Percentiles rank a stretch among this genome's conserved stretches.
Evolutionary conservation across 2,888 invertebrate species (phyloP).

Genomic region (Heliconius ismenius): DNA sequence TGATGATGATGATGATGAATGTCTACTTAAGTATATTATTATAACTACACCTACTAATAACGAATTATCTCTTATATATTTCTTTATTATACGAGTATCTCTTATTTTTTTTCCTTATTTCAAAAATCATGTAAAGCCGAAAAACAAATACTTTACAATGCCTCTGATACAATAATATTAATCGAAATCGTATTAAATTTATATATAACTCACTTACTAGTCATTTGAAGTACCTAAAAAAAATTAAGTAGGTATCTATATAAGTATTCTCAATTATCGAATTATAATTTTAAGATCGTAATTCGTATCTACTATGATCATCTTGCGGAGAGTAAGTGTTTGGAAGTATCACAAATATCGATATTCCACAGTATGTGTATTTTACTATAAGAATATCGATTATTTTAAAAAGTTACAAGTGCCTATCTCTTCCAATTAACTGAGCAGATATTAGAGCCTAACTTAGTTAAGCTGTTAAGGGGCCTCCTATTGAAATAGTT

Average conservation of each 20-base stretch:
- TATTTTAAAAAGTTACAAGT: conserved; percentile 4
- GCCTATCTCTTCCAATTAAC: conserved; percentile 8
- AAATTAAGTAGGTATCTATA: too few species aligned
- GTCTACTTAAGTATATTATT: neutral
- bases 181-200: too few species aligned
- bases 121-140: too few species aligned
- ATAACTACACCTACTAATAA: neutral
- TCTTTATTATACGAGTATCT: too few species aligned
- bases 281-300: neutral
- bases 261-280: too few species aligned
- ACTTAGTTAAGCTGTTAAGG: neutral
- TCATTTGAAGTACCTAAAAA: too few species aligned
- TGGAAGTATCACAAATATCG: neutral
- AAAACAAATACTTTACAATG: too few species aligned
- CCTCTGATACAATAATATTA: too few species aligned
- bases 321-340: neutral
- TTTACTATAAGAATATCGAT: neutral
- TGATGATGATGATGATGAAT: too few species aligned
- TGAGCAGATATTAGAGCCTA: conserved; percentile 3
- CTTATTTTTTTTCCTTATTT: neutral
- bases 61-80: neutral
- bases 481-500: conserved; percentile 1
- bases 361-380: neutral
- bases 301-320: neutral
- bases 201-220: too few species aligned